Evolutionary conservation across 2,797 vertebrate species (phyloP).

Genomic region (Anabas testudineus): DNA sequence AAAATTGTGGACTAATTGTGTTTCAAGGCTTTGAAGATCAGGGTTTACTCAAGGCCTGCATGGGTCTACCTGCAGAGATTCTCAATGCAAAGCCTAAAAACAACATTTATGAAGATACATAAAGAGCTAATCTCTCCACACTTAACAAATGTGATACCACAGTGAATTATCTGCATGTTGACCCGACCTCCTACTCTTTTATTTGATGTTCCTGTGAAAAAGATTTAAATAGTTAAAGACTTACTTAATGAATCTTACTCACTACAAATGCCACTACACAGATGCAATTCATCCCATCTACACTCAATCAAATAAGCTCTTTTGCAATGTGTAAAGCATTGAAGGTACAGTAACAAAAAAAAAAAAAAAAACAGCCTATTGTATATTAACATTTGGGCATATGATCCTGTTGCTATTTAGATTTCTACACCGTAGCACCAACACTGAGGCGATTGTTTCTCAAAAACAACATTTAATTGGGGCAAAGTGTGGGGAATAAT

Average conservation of each 20-base stretch:
- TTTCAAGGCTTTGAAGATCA: conserved; percentile 1
- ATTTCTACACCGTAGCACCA: no score
- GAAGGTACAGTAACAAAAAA: no score
- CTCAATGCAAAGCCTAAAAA: not conserved
- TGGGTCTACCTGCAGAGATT: not conserved
- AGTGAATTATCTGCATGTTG: not conserved
- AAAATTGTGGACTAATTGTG: not conserved
- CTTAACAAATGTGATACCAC: not conserved
- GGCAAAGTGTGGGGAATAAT: no score
- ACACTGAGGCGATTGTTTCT: no score
- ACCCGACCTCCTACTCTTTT: not conserved
- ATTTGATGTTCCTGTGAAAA: conserved; percentile 8
- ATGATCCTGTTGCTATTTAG: no score
- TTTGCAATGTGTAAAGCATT: no score
- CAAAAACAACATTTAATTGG: no score
- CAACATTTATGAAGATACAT: not conserved
- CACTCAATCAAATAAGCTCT: no score
- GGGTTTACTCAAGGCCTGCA: not conserved
- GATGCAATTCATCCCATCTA: not conserved
- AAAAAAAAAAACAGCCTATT: no score
- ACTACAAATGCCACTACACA: not conserved
- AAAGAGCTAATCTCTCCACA: not conserved
- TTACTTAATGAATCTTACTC: not conserved
- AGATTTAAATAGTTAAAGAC: not conserved
- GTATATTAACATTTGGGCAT: no score